Percentiles rank a stretch among this genome's conserved stretches.
Conservation (phyloP, 2,113 vertebrate genomes). For the Ceuthmochares aereus region DNA sequence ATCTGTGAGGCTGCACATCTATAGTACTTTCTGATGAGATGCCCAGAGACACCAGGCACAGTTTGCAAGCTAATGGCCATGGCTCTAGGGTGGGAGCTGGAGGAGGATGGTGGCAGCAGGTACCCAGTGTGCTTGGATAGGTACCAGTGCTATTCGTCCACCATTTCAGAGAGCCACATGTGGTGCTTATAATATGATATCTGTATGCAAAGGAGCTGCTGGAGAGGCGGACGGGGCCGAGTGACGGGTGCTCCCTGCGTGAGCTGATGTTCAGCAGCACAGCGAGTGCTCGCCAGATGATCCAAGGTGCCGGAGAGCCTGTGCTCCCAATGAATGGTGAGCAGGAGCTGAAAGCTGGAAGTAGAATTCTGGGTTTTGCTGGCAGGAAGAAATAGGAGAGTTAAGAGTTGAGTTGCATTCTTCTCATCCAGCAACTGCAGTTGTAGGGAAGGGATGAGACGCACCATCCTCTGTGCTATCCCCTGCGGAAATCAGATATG, state of each 20-base stretch:
- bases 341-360: not conserved
- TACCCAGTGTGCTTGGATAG: not conserved
- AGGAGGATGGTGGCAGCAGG: not conserved
- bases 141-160: not conserved
- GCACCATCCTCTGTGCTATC: not conserved
- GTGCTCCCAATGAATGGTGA: not conserved
- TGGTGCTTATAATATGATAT: not conserved
- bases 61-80: fast-evolving
- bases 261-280: not conserved
- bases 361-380: not conserved
- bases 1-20: not conserved
- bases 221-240: not conserved
- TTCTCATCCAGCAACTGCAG: not conserved
- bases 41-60: not conserved
- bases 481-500: not conserved
- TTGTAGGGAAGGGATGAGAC: not conserved
- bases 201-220: not conserved
- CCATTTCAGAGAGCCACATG: not conserved
- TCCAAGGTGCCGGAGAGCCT: not conserved
- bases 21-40: not conserved
- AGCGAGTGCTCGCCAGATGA: not conserved
- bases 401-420: fast-evolving
- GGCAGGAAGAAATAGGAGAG: not conserved
- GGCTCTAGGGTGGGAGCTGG: not conserved
- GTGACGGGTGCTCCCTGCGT: not conserved